Evolutionary conservation across 2,797 vertebrate species (phyloP), one percentile per base, ranked within the genome.

Genomic region (Myripristis jacobus): DNA sequence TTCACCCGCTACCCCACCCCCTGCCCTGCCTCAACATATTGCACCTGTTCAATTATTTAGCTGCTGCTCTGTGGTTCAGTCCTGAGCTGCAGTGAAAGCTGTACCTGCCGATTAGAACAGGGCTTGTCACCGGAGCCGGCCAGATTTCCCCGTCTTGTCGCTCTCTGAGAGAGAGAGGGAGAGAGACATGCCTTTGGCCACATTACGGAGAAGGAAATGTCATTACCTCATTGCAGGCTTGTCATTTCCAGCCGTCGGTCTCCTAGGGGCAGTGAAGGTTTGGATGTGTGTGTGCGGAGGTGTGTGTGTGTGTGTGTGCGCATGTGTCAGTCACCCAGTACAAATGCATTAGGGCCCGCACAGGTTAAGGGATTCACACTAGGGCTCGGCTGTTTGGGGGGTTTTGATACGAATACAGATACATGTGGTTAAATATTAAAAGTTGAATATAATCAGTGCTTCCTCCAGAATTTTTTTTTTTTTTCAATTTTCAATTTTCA

Each of bases 21-120:
- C 77, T 75, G 18, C 57, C 74, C 75, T 75, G 81, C 89, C 87
- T 91, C 91, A 95, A 94, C 94, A 95, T 92, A 94, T 92, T 93
- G 91, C 93, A 93, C 91, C 91, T 92, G 88, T 91, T 97, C 89
- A 96, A 97, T 97, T 94, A 97, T 97, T 96, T 93, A 96, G 86
- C 82, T 76, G 79, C 90, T 88, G 47, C 91, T 93, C 90, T 86
- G 89, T 91, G 92, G 90, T 85, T 92, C 77, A 90, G 90, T 91
- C 92, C 89, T 92, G 92, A 93, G 94, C 93, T 86, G 81, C 90
- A 89, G 90, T 91, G 93, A 95, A 95, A 93, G 91, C 92, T 95
- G 93, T 93, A 95, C 89, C 89, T 94, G 93, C 85, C 89, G 90
- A 95, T 96, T 95, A 95, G 89, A 94, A 92, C 89, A 55, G 84